phyloP scores from a whole-genome alignment of 1,140 invertebrate species.

The Aphis craccivora region DNA sequence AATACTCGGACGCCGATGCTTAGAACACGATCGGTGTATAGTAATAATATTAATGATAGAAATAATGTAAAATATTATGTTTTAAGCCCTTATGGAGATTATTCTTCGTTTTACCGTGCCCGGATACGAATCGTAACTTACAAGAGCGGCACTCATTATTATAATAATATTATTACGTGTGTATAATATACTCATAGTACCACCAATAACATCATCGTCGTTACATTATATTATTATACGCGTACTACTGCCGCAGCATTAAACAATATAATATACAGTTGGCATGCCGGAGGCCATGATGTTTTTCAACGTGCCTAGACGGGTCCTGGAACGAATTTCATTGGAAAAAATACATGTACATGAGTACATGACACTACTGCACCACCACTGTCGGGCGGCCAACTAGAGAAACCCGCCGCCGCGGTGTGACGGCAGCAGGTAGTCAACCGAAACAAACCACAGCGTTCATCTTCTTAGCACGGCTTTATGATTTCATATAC shows the following conservation, averaged over 20 bases:
- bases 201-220: neutral
- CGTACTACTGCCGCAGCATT: neutral
- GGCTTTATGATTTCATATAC: slow-evolving; percentile 33
- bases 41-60: neutral
- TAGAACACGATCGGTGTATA: neutral
- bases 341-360: neutral
- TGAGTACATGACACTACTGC: neutral
- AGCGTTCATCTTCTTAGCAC: neutral
- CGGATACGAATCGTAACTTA: neutral
- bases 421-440: neutral
- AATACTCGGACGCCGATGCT: neutral
- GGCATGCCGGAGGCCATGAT: slow-evolving; percentile 31
- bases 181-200: neutral
- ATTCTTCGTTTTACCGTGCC: neutral
- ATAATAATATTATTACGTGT: neutral
- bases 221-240: slow-evolving; percentile 5
- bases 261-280: neutral
- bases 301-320: slow-evolving; percentile 39
- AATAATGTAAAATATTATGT: neutral
- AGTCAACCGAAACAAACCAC: slow-evolving; percentile 46
- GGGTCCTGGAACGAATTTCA: slow-evolving; percentile 49
- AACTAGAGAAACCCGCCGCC: neutral
- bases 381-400: neutral
- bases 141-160: neutral
- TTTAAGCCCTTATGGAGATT: neutral